These are phyloP conservation scores for Galaxias olidus DNA, from an alignment of 2,797 vertebrate species.

Conservation along the genomic window DNA sequence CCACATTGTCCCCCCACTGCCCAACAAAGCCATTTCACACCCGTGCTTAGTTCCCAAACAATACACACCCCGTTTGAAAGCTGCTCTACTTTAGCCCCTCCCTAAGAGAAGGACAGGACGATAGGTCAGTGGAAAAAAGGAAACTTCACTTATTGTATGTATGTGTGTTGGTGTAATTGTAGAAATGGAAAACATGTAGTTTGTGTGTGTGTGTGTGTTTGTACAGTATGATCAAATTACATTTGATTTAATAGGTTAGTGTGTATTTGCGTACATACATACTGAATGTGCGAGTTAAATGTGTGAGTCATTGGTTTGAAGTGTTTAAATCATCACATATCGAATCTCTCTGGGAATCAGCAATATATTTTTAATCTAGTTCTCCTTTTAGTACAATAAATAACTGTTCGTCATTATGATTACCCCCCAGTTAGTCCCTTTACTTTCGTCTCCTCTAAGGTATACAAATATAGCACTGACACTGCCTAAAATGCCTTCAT, in stretches of 20 bases:
- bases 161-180: constrained; percentile 27
- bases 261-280: constrained; percentile 25
- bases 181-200: background rate
- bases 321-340: too few relatives aligned
- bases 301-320: background rate
- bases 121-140: constrained; percentile 45
- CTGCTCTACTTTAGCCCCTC: constrained; percentile 58
- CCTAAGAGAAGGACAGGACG: constrained; percentile 39
- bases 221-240: constrained; percentile 2
- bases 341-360: too few relatives aligned
- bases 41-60: constrained; percentile 71
- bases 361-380: too few relatives aligned
- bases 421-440: too few relatives aligned
- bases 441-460: too few relatives aligned
- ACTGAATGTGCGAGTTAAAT: background rate
- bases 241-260: constrained; percentile 10
- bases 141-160: constrained; percentile 57
- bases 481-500: too few relatives aligned
- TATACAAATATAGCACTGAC: too few relatives aligned
- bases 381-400: too few relatives aligned
- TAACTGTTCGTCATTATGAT: too few relatives aligned
- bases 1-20: constrained; percentile 57
- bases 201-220: constrained; percentile 17
- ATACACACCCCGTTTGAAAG: constrained; percentile 66
- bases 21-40: constrained; percentile 74